Evolutionary conservation across 2,797 vertebrate species (phyloP).

Genomic region (Microctenopoma steveboyesi): DNA sequence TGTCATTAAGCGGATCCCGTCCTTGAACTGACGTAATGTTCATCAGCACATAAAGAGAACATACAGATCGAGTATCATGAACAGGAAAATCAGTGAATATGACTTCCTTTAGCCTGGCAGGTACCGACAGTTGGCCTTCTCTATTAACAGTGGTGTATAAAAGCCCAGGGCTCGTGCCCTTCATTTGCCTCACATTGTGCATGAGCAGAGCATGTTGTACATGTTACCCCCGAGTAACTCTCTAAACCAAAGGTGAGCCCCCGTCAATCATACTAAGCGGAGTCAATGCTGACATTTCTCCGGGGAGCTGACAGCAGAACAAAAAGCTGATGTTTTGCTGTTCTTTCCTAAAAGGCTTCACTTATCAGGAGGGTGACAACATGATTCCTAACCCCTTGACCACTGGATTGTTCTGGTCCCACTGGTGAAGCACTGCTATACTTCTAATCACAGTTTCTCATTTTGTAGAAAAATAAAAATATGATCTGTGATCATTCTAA

Average conservation of each 20-base stretch:
- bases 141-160: constrained; percentile 53
- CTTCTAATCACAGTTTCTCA: not conserved
- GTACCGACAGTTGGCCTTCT: constrained; percentile 68
- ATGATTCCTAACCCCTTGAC: not conserved
- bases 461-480: not conserved
- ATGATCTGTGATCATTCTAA: too few species aligned
- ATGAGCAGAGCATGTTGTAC: constrained; percentile 66
- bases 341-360: constrained; percentile 59
- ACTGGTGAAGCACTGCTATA: not conserved
- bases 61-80: not conserved
- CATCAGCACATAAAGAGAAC: too few species aligned
- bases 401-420: not conserved
- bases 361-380: constrained; percentile 40
- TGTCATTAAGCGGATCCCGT: not conserved
- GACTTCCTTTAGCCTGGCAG: constrained; percentile 52
- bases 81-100: constrained; percentile 23
- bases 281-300: constrained; percentile 68
- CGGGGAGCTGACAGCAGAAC: constrained; percentile 66
- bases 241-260: constrained; percentile 66
- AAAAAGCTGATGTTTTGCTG: constrained; percentile 52
- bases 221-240: constrained; percentile 64
- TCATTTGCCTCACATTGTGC: constrained; percentile 56
- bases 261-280: constrained; percentile 72
- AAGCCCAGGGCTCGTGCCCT: constrained; percentile 38
- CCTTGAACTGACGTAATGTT: not conserved